A percentile compares a stretch with the other conserved stretches of the same genome.
phyloP scores from a whole-genome alignment of 1,140 invertebrate species.

The Phymastichus coffea region DNA sequence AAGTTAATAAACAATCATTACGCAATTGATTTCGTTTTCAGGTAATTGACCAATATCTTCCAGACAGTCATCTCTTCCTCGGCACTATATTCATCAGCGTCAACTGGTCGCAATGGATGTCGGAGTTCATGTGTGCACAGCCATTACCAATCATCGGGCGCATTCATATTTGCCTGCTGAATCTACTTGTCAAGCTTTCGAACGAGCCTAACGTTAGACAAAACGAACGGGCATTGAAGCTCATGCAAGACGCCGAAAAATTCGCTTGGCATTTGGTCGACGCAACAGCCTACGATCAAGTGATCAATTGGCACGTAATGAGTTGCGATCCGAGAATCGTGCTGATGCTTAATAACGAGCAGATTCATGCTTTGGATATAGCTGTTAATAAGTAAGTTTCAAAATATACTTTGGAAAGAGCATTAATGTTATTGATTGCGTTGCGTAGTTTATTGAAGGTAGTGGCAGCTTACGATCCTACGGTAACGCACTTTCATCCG shows the following conservation, averaged over 20 bases:
- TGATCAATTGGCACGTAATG: constrained; percentile 77
- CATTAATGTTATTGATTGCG: no score
- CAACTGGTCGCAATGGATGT: constrained; percentile 61
- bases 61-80: constrained; percentile 70
- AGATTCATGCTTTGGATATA: constrained; percentile 55
- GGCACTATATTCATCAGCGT: constrained; percentile 69
- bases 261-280: constrained; percentile 73
- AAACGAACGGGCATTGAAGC: constrained; percentile 57
- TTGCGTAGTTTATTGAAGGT: constrained; percentile 65
- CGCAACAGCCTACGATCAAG: constrained; percentile 64
- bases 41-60: constrained; percentile 68
- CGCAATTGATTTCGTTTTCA: background rate
- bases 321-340: constrained; percentile 73
- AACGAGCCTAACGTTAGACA: constrained; percentile 72
- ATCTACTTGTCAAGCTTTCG: constrained; percentile 68
- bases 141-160: constrained; percentile 45
- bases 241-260: constrained; percentile 64
- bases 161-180: constrained; percentile 62
- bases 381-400: constrained; percentile 56
- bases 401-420: no score
- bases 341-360: constrained; percentile 54
- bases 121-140: constrained; percentile 47
- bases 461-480: constrained; percentile 61
- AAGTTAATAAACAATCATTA: background rate
- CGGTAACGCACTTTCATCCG: constrained; percentile 51